Evolutionary conservation across 2,113 vertebrate species (phyloP).

Genomic region (Scopus umbretta): DNA sequence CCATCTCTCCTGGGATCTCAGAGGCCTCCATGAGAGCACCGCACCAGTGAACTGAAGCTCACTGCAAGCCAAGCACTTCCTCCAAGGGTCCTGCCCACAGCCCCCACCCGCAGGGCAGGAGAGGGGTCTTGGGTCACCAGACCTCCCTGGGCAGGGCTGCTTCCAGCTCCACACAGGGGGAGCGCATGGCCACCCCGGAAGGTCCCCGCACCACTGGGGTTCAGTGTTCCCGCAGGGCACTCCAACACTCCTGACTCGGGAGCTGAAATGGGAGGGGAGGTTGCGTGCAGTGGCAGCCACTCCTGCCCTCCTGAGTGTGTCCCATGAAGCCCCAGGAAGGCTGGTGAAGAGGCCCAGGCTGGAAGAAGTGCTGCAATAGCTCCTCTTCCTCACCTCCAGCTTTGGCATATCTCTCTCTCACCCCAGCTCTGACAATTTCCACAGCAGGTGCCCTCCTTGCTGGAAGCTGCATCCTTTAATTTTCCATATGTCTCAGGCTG

Average conservation of each 20-base stretch:
- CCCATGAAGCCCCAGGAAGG: background rate
- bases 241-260: too few relatives aligned
- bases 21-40: accelerated
- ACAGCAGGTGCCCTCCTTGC: background rate
- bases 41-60: background rate
- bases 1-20: background rate
- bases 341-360: background rate
- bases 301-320: accelerated
- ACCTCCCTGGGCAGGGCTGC: background rate
- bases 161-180: background rate
- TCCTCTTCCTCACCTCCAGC: background rate
- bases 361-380: background rate
- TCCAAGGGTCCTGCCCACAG: background rate
- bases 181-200: accelerated
- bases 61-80: background rate
- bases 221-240: accelerated
- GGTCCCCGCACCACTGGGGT: background rate
- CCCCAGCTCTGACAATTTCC: background rate
- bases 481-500: background rate
- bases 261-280: background rate
- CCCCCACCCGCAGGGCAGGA: background rate
- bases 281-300: background rate
- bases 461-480: background rate
- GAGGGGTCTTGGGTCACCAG: background rate
- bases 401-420: background rate